Evolutionary conservation across 2,797 vertebrate genomes (phyloP).

Genomic region (Myripristis murdjan): DNA sequence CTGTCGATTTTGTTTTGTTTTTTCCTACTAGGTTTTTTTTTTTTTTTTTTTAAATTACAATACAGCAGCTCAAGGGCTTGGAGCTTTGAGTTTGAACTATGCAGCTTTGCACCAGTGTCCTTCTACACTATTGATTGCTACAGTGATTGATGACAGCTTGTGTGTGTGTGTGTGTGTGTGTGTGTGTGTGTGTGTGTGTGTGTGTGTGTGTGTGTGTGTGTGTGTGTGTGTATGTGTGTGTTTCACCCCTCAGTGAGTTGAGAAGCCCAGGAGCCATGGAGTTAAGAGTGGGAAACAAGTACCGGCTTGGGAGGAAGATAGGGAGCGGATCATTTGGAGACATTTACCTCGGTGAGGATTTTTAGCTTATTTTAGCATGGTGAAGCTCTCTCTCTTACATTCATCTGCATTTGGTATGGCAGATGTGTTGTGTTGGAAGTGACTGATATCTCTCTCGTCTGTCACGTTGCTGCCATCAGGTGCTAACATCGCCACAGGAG

Average conservation of each 20-base stretch:
- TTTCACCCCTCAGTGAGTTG: slow-evolving; percentile 72
- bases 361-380: background rate
- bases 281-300: slow-evolving; percentile 97
- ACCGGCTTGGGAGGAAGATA: slow-evolving; percentile 96
- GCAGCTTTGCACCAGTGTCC: slow-evolving; percentile 66
- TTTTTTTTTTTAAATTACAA: slow-evolving; percentile 27
- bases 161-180: slow-evolving; percentile 39
- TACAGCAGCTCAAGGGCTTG: slow-evolving; percentile 20
- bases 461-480: slow-evolving; percentile 79
- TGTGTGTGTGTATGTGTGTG: too few relatives aligned
- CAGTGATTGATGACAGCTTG: slow-evolving; percentile 64
- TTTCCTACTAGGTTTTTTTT: too few relatives aligned
- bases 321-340: slow-evolving; percentile 98
- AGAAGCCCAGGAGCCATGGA: slow-evolving; percentile 89
- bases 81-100: slow-evolving; percentile 32
- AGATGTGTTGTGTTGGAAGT: background rate
- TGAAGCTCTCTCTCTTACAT: too few relatives aligned
- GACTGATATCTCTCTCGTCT: background rate
- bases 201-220: slow-evolving; percentile 22
- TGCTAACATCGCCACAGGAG: slow-evolving; percentile 96
- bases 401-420: background rate
- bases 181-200: slow-evolving; percentile 30
- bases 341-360: slow-evolving; percentile 92
- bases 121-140: slow-evolving; percentile 61
- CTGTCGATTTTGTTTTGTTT: background rate